A percentile compares a stretch with the other conserved stretches of the same genome.
phyloP scores from a whole-genome alignment of 2,888 invertebrate genomes.

The Ophion ventricosus region DNA sequence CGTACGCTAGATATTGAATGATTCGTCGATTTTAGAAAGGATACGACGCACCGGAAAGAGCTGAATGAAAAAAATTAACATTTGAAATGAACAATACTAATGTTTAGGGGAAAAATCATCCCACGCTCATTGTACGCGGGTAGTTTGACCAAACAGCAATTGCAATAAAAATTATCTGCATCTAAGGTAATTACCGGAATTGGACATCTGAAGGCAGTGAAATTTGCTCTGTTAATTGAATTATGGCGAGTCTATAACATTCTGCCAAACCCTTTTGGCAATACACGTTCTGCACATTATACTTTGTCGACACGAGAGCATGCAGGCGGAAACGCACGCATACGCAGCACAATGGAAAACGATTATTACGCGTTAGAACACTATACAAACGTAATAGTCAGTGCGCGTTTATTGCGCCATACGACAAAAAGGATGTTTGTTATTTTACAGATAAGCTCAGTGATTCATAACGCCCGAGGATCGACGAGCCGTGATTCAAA shows the following conservation, averaged over 20 bases:
- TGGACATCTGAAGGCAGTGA: not conserved
- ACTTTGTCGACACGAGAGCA: conserved; percentile 20
- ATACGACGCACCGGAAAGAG: not conserved
- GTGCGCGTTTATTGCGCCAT: conserved; percentile 27
- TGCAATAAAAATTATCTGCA: not conserved
- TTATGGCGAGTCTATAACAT: not conserved
- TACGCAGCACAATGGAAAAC: conserved; percentile 28
- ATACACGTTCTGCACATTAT: not conserved
- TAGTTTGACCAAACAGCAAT: not conserved
- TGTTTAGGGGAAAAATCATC: not conserved
- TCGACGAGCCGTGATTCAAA: conserved; percentile 72
- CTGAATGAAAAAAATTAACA: not conserved
- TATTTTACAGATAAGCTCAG: conserved; percentile 75
- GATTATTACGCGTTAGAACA: not conserved
- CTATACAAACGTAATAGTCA: not conserved
- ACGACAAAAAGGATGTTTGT: conserved; percentile 59
- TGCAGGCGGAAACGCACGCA: conserved; percentile 25
- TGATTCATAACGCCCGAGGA: conserved; percentile 58
- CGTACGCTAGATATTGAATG: not conserved
- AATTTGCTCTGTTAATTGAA: not conserved
- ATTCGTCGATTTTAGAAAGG: not conserved
- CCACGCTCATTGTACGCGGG: not conserved
- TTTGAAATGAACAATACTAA: not conserved
- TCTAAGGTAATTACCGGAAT: not conserved
- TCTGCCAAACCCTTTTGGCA: not conserved